phyloP scores from a whole-genome alignment of 2,113 vertebrate genomes.

The Amblyornis subalaris region DNA sequence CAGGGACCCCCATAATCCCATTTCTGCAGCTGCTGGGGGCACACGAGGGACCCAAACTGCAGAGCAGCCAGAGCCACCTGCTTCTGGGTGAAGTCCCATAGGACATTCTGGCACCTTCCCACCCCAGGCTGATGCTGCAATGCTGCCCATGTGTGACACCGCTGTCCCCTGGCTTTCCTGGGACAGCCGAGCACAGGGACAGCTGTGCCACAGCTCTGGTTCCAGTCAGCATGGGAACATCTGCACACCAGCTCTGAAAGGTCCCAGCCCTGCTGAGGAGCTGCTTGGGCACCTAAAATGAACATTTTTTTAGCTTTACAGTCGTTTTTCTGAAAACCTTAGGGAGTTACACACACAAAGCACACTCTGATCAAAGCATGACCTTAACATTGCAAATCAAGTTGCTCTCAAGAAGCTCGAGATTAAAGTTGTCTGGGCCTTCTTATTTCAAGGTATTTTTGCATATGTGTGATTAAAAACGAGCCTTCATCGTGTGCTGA shows the following conservation, averaged over 20 bases:
- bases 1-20: background rate
- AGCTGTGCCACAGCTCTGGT: background rate
- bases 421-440: background rate
- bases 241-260: background rate
- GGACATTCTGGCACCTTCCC: background rate
- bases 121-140: background rate
- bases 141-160: background rate
- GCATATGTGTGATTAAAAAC: fast-evolving
- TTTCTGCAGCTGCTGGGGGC: background rate
- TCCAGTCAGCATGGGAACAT: background rate
- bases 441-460: background rate
- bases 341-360: background rate
- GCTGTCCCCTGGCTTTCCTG: background rate
- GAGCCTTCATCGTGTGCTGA: background rate
- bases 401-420: background rate
- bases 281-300: background rate
- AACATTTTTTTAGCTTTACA: background rate
- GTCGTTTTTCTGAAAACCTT: background rate
- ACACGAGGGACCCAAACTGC: background rate
- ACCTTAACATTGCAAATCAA: background rate
- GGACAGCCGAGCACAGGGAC: background rate
- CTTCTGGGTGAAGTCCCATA: background rate
- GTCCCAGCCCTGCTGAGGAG: background rate
- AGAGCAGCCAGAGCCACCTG: background rate
- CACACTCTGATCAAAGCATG: background rate